phyloP scores from a whole-genome alignment of 2,888 invertebrate genomes.

The Cephonodes hylas region DNA sequence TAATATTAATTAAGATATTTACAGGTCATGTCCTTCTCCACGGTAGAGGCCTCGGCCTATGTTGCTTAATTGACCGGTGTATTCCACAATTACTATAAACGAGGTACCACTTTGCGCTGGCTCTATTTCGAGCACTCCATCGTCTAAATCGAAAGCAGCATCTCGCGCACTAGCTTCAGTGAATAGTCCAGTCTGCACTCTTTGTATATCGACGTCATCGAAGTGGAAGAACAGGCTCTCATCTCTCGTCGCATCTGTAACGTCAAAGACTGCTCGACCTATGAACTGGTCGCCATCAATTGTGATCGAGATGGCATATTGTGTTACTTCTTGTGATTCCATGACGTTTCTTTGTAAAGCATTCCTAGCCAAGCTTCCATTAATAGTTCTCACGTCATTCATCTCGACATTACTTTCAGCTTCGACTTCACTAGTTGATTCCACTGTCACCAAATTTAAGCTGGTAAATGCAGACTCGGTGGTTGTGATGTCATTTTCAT shows the following conservation, averaged over 20 bases:
- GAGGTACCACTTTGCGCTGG: constrained; percentile 29
- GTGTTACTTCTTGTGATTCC: constrained; percentile 43
- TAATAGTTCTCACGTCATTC: constrained; percentile 15
- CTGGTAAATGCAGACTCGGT: constrained; percentile 27
- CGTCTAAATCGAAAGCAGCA: constrained; percentile 27
- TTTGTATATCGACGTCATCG: constrained; percentile 36
- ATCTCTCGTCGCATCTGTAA: constrained; percentile 36
- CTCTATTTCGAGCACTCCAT: constrained; percentile 39
- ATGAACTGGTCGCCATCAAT: constrained; percentile 37
- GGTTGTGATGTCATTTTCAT: constrained; percentile 16
- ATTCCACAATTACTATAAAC: constrained; percentile 50
- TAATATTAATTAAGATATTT: constrained; percentile 22
- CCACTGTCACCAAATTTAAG: neutral
- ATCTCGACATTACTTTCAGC: constrained; percentile 1
- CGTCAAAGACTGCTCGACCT: constrained; percentile 46
- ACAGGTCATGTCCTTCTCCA: constrained; percentile 36
- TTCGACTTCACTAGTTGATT: neutral
- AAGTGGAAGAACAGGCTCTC: constrained; percentile 40
- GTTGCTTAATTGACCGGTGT: constrained; percentile 37
- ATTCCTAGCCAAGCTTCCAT: constrained; percentile 23
- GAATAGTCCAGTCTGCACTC: constrained; percentile 44
- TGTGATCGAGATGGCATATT: constrained; percentile 47
- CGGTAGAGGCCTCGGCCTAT: constrained; percentile 44
- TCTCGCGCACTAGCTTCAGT: constrained; percentile 32
- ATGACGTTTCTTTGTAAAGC: constrained; percentile 34